Evolutionary conservation across 2,113 vertebrate species (phyloP).

Genomic region (Sterna hirundo): DNA sequence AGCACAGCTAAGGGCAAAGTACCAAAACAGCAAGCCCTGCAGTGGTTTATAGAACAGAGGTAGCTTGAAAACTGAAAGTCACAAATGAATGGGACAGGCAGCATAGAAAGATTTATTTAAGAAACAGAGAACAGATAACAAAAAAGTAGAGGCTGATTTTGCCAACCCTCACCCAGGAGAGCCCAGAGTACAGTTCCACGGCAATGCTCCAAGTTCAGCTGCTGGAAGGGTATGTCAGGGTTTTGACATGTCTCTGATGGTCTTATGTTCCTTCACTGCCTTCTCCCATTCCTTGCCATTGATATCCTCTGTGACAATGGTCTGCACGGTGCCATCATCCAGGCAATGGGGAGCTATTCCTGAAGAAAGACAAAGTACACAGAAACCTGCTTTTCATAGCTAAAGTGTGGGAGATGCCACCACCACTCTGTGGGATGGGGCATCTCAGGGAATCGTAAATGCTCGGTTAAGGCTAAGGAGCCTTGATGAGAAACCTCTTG

Average conservation of each 20-base stretch:
- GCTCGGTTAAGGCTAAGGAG: background rate
- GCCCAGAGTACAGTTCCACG: background rate
- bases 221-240: conserved; percentile 49
- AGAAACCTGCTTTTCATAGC: background rate
- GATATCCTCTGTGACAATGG: conserved; percentile 83
- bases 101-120: conserved; percentile 40
- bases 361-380: conserved; percentile 38
- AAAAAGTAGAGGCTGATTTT: background rate
- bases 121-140: conserved; percentile 19
- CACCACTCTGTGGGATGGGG: background rate
- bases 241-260: conserved; percentile 88
- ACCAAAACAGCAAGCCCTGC: background rate
- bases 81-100: background rate
- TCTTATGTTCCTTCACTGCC: conserved; percentile 84
- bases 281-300: conserved; percentile 92
- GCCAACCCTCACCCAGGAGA: background rate
- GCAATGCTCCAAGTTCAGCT: background rate
- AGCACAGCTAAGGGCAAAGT: background rate
- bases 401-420: background rate
- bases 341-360: conserved; percentile 92
- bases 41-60: background rate
- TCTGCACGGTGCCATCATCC: conserved; percentile 87
- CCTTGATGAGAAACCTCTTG: background rate
- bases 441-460: background rate
- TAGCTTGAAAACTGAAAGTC: background rate